Base-by-base conservation (phyloP, 2,113 vertebrate genomes). In the Lampris incognitus region DNA sequence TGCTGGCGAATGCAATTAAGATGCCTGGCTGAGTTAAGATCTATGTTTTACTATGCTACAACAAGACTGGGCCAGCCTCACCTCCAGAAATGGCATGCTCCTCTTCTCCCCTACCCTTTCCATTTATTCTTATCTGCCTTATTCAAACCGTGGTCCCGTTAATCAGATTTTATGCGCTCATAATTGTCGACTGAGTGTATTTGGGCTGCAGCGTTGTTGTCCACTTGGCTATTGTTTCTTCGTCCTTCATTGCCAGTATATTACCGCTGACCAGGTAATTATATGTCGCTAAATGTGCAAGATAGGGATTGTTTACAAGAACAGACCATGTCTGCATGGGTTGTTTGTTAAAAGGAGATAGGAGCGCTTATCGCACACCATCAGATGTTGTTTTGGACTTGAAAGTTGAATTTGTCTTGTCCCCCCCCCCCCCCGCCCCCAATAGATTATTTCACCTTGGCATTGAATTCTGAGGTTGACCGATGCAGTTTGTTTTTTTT, bases 21-120 rank as follows among this genome's bases (percentile, higher is more conserved):
- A 91, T 89, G 91, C 87, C 87, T 75, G 46, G 78, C 83, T 72
- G 83, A 90, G 87, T 91, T 89, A 92, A 87, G 82, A 86, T 87
- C 88, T 71, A 81, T 78, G 85, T 85, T 80, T 77, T 72, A 80
- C 64, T 78, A 82, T 63, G 81, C 74, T 39, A 44, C 46, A 0
- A 57, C 40, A 11, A 38, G 82, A 64, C 51, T 41, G 54, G 73
- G 50, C 46, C 66, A 72, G 49, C 72, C 55, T 78, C 76, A 37
- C 84, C 74, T 74, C 69, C 68, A 8, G 36, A 38, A 42, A 57
- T 0, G n/a, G 2, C 48, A 58, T 65, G 36, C 76, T 61, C 73
- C 54, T 62, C 36, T 77, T 66, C 72, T 1, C 44, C 63, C 10
- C 41, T 37, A 4, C 42, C 49, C 57, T 54, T 38, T 76, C 80